Evolutionary conservation across 2,113 vertebrate species (phyloP), one percentile per base, ranked within the genome.

Genomic region (Stomatorhinus ivindoensis): DNA sequence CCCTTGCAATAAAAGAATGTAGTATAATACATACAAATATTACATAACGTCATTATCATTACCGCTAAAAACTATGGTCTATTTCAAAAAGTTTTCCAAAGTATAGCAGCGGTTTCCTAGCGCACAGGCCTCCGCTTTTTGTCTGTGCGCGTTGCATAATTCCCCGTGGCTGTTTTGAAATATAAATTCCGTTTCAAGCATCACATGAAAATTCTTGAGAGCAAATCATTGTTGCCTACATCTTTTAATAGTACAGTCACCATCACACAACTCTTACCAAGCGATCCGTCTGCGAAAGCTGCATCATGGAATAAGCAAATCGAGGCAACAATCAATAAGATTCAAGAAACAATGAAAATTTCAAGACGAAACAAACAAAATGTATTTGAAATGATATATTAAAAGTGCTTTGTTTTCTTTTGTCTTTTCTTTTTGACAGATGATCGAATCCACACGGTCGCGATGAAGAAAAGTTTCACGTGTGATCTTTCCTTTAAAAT

Each of bases 351-450:
- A 96, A 95, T 94, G 93, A 93, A 94, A 95, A 94, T 94, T 95
- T 93, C 95, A 96, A 96, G 95, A 96, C 95, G 93, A 96, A 96
- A 96, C 94, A 96, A 96, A 96, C 94, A 95, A 95, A 96, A 96
- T 94, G 95, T 96, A 95, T 95, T 96, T 95, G 94, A 96, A 96
- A 96, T 95, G 95, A 96, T 96, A 96, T 96, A 96, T 96, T 96
- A 96, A 96, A 96, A 96, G 96, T 96, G 96, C 96, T 96, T 96
- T 96, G 94, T 96, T 96, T 89, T 88, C 48, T 88, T 85, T 53
- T 83, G 39, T 89, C 35, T 58, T 86, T 94, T 95, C 94, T 95
- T 94, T 95, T 94, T 95, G 93, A 95, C 94, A 95, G 95, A 95
- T 96, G 95, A 96, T 95, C 94, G 94, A 95, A 94, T 96, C 94